Evolutionary conservation across 2,797 vertebrate genomes (phyloP).

Genomic region (Brachyalestes nurse): DNA sequence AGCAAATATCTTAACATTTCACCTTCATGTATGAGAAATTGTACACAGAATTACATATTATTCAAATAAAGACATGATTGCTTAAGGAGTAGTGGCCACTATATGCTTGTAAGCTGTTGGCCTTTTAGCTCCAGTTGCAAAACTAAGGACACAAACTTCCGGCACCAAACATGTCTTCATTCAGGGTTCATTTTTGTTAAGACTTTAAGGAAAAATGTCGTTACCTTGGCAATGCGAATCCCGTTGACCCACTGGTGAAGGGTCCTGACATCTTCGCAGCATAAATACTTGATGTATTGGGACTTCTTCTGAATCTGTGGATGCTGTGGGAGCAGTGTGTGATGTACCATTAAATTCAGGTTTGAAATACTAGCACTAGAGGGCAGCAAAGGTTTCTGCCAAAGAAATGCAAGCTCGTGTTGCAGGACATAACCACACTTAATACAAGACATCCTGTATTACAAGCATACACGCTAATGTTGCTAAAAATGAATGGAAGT

Average conservation of each 20-base stretch:
- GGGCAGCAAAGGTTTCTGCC: constrained; percentile 9
- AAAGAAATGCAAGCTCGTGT: background rate
- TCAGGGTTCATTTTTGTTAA: too few species aligned
- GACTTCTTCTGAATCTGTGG: constrained; percentile 99
- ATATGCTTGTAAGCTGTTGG: background rate
- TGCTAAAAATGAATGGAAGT: too few species aligned
- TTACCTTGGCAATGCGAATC: constrained; percentile 95
- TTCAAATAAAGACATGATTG: too few species aligned
- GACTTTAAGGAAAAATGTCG: background rate
- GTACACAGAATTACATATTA: background rate
- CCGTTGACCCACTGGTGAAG: constrained; percentile 98
- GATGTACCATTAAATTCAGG: background rate
- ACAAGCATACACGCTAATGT: too few species aligned
- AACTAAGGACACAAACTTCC: background rate
- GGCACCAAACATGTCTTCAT: background rate
- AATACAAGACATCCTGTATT: background rate
- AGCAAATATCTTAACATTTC: background rate
- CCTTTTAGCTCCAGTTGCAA: background rate
- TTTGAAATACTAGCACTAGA: constrained; percentile 30
- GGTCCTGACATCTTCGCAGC: constrained; percentile 94
- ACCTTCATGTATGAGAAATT: background rate
- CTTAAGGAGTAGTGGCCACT: background rate
- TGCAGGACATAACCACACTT: background rate
- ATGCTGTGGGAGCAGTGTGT: constrained; percentile 77
- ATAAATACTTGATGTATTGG: constrained; percentile 97